Conservation (phyloP, 2,113 vertebrate species). For the Climacteris rufus region DNA sequence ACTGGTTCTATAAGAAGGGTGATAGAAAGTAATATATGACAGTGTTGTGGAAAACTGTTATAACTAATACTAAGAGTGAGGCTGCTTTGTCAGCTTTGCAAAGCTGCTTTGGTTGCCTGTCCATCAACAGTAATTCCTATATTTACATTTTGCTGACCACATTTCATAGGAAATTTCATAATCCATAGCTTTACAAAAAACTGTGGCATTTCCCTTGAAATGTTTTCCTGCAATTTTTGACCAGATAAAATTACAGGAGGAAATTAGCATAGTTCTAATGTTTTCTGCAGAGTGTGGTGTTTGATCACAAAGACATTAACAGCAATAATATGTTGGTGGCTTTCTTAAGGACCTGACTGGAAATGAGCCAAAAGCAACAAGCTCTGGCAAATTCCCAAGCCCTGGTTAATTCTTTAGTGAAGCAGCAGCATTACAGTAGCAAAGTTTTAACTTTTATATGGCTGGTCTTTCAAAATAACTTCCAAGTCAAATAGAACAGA, state of each 20-base stretch:
- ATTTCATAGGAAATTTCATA: not conserved
- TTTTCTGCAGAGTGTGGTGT: not conserved
- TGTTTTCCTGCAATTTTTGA: not conserved
- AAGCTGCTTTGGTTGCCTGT: not conserved
- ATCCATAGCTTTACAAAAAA: not conserved
- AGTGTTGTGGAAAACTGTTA: not conserved
- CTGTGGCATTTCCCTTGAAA: not conserved
- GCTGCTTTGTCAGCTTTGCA: not conserved
- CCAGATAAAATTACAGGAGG: not conserved
- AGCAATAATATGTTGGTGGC: not conserved
- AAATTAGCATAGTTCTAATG: not conserved
- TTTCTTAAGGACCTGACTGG: slow-evolving; percentile 35
- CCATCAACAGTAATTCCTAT: not conserved
- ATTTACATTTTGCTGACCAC: not conserved
- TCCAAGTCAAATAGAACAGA: not conserved
- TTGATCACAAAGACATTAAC: slow-evolving; percentile 30
- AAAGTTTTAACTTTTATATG: not conserved
- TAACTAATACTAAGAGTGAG: not conserved
- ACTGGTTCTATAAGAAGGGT: not conserved
- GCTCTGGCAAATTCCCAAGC: slow-evolving; percentile 29
- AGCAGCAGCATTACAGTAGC: not conserved
- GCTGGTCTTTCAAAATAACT: not conserved
- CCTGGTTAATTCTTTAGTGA: not conserved
- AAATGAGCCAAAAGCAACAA: slow-evolving; percentile 36
- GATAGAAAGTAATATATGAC: not conserved